Evolutionary conservation across 1,140 invertebrate species (phyloP).

Genomic region (Caenorhabditis tropicalis): DNA sequence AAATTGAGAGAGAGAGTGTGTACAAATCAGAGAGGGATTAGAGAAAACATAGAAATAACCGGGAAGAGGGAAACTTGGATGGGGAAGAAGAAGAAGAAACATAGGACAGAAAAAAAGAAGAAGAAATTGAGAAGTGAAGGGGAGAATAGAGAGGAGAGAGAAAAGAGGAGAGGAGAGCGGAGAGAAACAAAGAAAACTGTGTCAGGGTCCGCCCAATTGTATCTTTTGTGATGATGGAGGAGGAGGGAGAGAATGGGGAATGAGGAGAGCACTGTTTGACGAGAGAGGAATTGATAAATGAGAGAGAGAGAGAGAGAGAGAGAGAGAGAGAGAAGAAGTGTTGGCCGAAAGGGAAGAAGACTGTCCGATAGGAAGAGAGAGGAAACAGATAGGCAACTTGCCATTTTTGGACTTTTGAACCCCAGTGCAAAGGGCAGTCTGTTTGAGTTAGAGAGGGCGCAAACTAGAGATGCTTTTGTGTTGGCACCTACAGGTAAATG

Average conservation of each 20-base stretch:
- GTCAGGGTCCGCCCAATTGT: too few species aligned
- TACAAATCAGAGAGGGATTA: background rate
- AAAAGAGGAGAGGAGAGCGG: background rate
- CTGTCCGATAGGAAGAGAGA: background rate
- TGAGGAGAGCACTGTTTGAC: background rate
- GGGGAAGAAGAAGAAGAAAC: background rate
- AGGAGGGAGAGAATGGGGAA: background rate
- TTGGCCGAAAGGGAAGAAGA: background rate
- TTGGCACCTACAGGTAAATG: too few species aligned
- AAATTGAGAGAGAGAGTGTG: background rate
- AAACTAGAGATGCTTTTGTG: background rate
- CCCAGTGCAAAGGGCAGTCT: background rate
- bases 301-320: background rate
- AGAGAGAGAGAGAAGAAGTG: background rate
- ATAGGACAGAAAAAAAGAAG: background rate
- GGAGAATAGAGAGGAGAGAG: background rate
- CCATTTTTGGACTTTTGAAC: conserved; percentile 20
- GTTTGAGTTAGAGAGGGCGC: too few species aligned
- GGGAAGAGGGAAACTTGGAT: too few species aligned
- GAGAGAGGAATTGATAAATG: background rate
- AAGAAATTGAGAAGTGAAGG: background rate
- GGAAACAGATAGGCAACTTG: too few species aligned
- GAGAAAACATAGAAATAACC: background rate
- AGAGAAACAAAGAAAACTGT: background rate
- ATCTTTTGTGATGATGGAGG: background rate